Evolutionary conservation across 2,797 vertebrate genomes (phyloP), one percentile per base, ranked within the genome.

Genomic region (Falco naumanni): DNA sequence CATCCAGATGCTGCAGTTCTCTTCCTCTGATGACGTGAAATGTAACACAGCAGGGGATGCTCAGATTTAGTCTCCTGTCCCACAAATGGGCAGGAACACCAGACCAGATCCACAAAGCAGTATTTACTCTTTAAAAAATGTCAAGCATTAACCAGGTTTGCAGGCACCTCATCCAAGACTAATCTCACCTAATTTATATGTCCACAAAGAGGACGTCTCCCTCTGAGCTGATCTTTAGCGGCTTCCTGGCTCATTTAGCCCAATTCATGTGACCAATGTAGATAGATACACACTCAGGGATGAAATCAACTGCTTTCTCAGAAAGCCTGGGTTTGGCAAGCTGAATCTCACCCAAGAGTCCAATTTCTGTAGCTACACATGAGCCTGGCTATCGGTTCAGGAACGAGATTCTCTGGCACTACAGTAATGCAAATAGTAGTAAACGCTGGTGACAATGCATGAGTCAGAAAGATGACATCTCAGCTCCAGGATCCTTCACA

Each of bases 221-320:
- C 26, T 66, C 28, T 61, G 68, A 89, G 28, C 50, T n/a, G 53
- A 80, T 33, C 56, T 9, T 9, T 68, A 68, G 31, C 71, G 54
- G 37, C 25, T 83, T 34, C 70, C 83, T 54, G 61, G 16, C n/a
- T 90, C 9, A 0, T 82, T 92, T 17, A 75, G 68, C 22, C 18
- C 50, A 45, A 3, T 26, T 78, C 68, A 68, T 17, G 60, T 89
- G 53, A 60, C 29, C 56, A 39, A 0, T 16, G 28, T 39, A 39
- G 11, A 39, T 25, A 74, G 53, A 31, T 24, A 45, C 0, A 0
- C 31, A 29, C 21, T 0, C 33, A 26, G 11, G n/a, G 26, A 45
- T 80, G 70, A 90, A 94, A 83, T 50, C 57, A 92, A 79, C 41
- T 51, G 84, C 39, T 91, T 80, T 64, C 64, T 68, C 71, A 64